Evolutionary conservation across 2,888 invertebrate species (phyloP).

Genomic region (Drosophila quinaria): DNA sequence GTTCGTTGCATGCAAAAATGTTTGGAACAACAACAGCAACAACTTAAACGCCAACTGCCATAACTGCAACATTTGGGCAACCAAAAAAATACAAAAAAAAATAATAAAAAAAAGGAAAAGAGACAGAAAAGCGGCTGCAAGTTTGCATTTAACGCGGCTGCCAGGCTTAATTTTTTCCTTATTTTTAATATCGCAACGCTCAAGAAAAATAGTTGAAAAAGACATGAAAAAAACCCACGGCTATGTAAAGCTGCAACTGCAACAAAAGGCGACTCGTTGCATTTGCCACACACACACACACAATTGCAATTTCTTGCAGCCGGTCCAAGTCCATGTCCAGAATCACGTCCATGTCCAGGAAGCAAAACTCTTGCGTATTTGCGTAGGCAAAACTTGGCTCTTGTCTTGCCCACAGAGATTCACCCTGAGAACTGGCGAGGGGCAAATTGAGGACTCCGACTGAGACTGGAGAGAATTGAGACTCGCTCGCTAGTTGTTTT

Average conservation of each 20-base stretch:
- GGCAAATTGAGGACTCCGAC: not conserved
- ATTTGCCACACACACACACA: conserved; percentile 39
- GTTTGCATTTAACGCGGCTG: conserved; percentile 82
- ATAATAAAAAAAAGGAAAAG: not conserved
- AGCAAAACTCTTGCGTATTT: conserved; percentile 74
- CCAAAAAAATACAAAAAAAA: conserved; percentile 19
- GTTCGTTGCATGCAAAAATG: conserved; percentile 76
- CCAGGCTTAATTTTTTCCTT: conserved; percentile 78
- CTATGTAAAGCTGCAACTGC: conserved; percentile 60
- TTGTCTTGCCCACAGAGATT: conserved; percentile 45
- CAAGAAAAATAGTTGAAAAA: conserved; percentile 48
- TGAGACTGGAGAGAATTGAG: conserved; percentile 31
- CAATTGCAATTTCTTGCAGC: conserved; percentile 40
- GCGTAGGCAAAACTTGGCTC: conserved; percentile 81
- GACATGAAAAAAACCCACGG: conserved; percentile 75
- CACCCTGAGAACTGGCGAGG: conserved; percentile 15
- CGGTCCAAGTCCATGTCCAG: conserved; percentile 36
- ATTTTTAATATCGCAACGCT: conserved; percentile 72
- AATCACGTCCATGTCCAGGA: conserved; percentile 67
- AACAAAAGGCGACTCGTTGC: conserved; percentile 55
- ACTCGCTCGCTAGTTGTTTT: conserved; percentile 47
- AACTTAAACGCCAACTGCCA: conserved; percentile 37
- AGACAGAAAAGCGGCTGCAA: conserved; percentile 70
- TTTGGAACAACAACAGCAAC: conserved; percentile 42
- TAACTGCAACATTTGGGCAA: conserved; percentile 67